Base-by-base conservation (phyloP, 2,888 invertebrate species). In the Orchesellides sinensis region DNA sequence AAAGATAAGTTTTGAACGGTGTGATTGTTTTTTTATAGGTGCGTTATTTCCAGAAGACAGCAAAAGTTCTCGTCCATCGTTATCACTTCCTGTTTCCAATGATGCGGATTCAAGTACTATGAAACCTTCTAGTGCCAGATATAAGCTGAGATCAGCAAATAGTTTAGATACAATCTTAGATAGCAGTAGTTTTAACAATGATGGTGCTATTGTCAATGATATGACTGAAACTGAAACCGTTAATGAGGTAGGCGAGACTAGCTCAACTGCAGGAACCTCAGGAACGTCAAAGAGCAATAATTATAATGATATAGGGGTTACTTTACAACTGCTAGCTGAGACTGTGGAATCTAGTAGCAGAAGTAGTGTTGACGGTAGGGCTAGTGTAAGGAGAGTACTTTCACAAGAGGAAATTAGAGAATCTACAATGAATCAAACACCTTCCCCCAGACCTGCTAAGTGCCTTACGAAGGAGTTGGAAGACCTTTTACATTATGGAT, bases 401-500 rank as follows among this genome's bases (percentile, higher is more conserved):
- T 10, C 52, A 27, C 35, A 35, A 29, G 49, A 19, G 23, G 12
- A 61, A 47, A 25, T 14, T 23, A 40, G 19, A 27, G 59, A 47
- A 27, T 12, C 49, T 32, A 35, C 52, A 25, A 1, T 32, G 0
- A 68, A 3, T 56, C 63, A 19, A n/a, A 70, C 23, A 23, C 17
- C 32, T 0, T 72, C 72, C 10, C 72, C 68, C 12, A 74, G 66
- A 45, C 81, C 74, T 32, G 65, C 56, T 4, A 85, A 86, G 65
- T 78, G 85, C 69, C 89, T 91, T 49, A 91, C 91, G 3, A 89
- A 90, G 79, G 91, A 91, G 88, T 89, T 91, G 52, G 90, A 90
- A 83, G 90, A 90, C 85, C 88, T 83, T n/a, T 66, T 91, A 68
- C 90, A 89, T 69, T 89, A 92, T 89, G 93, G 93, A 10, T 95